Evolutionary conservation across 1,140 invertebrate genomes (phyloP), one percentile per base, ranked within the genome.

Genomic region (Cyphomyrmex costatus): DNA sequence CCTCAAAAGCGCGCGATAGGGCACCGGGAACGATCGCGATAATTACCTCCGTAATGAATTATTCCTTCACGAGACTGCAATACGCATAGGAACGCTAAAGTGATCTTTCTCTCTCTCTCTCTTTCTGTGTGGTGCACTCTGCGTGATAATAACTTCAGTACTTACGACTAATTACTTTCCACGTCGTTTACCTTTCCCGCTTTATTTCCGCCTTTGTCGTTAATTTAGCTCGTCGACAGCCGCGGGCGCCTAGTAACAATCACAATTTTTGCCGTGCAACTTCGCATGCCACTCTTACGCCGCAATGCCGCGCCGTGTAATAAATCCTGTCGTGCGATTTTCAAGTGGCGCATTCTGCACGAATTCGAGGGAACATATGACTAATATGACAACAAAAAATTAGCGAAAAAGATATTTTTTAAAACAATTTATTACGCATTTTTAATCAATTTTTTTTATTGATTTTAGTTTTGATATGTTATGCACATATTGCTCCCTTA

Each of bases 91-190:
- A 66, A 70, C 63, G 27, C 46, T 16, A 82, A 82, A 73, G 53
- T 71, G 24, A 71, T 71, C 66, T 73, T 14, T 82, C 53, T 58
- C 36, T 42, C 36, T 42, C 10, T 42, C 36, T 42, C 36, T 73
- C 19, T 82, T 36, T 71, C 16, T 60, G 16, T 19, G 10, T 19
- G 33, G 24, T 36, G 24, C 19, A 7, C 66, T 0, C 53, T 60
- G 51, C 51, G 24, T 82, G 36, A 82, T 82, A 82, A 82, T 82
- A 82, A 82, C 79, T 82, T 82, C 33, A 24, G 36, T 82, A 36
- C 71, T 87, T 53, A 71, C 86, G 80, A 85, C 82, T 87, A 89
- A 89, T 87, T 87, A 70, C 86, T 79, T 89, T 83, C 77, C 77
- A 61, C 71, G 58, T 66, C 79, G 66, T 78, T 84, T 60, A 63